phyloP scores from a whole-genome alignment of 2,888 invertebrate species.

The Vannuccia rotundouncinata region DNA sequence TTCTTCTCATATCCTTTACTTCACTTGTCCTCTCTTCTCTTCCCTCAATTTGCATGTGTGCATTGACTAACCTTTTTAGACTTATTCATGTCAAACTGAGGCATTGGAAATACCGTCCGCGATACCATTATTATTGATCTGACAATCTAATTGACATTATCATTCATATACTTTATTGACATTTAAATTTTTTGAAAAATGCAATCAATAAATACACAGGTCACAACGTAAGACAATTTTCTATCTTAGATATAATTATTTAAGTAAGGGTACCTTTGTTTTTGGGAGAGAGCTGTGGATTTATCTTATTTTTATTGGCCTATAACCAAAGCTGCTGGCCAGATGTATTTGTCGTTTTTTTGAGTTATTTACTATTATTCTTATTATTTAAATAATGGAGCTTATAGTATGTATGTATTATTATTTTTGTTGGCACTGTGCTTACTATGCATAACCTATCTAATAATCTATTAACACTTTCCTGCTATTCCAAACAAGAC shows the following conservation, averaged over 20 bases:
- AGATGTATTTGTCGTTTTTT: background rate
- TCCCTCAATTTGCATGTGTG: background rate
- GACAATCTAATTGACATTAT: background rate
- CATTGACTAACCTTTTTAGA: background rate
- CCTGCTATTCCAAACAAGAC: too few species aligned
- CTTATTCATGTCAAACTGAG: too few species aligned
- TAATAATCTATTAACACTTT: too few species aligned
- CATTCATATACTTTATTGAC: background rate
- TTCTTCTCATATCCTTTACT: background rate
- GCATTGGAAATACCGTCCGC: background rate
- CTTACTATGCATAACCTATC: too few species aligned
- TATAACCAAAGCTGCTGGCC: slow-evolving; percentile 2
- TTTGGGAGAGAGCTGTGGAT: background rate
- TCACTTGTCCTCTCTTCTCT: background rate
- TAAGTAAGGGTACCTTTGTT: too few species aligned
- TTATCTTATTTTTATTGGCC: background rate
- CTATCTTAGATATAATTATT: too few species aligned
- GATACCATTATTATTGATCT: background rate
- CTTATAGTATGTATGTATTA: background rate
- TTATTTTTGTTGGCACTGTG: background rate
- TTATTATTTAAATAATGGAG: background rate
- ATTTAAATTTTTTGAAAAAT: background rate
- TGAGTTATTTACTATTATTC: background rate
- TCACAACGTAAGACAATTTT: background rate
- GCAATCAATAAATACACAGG: background rate